These are phyloP conservation scores for Thymelicus lineola DNA, from an alignment of 2,888 invertebrate species.

Conservation along the genomic window DNA sequence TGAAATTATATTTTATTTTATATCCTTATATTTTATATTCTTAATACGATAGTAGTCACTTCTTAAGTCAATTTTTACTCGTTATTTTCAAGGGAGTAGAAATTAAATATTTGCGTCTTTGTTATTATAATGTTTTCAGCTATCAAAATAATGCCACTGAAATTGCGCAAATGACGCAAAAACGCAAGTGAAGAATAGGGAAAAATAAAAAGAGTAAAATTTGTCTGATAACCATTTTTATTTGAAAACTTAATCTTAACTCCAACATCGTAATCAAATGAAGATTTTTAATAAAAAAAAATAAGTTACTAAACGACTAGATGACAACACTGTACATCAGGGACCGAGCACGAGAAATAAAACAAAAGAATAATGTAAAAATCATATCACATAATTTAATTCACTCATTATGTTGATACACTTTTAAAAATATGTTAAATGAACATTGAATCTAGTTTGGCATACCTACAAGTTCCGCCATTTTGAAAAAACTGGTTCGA, in stretches of 20 bases:
- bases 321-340: constrained; percentile 67
- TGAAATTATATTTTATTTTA: constrained; percentile 5
- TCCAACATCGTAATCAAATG: constrained; percentile 68
- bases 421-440: constrained; percentile 40
- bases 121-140: no score
- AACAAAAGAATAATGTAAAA: constrained; percentile 49
- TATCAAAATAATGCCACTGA: no score
- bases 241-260: constrained; percentile 78
- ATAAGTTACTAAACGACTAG: constrained; percentile 81
- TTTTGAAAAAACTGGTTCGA: no score
- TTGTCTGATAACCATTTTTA: constrained; percentile 71
- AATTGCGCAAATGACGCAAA: no score
- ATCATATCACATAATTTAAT: constrained; percentile 55
- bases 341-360: constrained; percentile 57
- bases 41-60: no score
- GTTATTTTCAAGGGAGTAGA: no score
- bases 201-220: constrained; percentile 46
- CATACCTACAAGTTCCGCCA: no score
- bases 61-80: no score
- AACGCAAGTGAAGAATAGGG: neutral
- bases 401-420: constrained; percentile 49
- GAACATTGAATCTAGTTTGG: no score
- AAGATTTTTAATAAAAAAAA: constrained; percentile 57
- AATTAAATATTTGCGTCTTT: no score
- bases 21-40: neutral